Evolutionary conservation across 2,888 invertebrate species (phyloP), one percentile per base, ranked within the genome.

Genomic region (Lysandra coridon): DNA sequence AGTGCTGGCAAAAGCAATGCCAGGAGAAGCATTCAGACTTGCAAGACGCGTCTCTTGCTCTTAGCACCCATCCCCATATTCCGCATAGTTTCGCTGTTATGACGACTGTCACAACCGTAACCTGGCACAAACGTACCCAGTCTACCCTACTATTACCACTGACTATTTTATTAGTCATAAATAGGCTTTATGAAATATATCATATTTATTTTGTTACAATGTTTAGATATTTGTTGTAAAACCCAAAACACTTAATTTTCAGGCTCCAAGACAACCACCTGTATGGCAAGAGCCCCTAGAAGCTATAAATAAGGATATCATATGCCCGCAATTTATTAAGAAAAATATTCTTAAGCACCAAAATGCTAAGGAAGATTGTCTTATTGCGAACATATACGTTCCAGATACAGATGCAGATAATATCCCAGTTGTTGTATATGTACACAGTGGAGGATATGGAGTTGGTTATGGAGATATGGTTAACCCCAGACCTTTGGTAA

Each of bases 401-500:
- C 87, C 87, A 6, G 82, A 85, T n/a, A 85, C 83, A 30, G 79
- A 83, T 6, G 80, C 82, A 30, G 82, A 80, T 1, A 83, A 84
- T 30, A 78, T 85, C 4, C 89, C 94, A 4, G 95, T 95, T 0
- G 81, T 94, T 57, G 90, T 94, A 10, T 84, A 87, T 74, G 85
- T 95, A 2, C 95, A 95, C 76, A 93, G 93, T 23, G 95, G 94
- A 7, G 92, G 87, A 2, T 94, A 87, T 80, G 85, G 89, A 83
- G 69, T 86, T 1, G 94, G 93, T 2, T 85, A 80, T 62, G 90
- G 92, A 0, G 84, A 88, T 80, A 81, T 80, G 53, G 7, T 84
- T 0, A 83, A 84, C 62, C 85, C 85, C 3, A 86, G 83, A 49
- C 86, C 86, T 79, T 80, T 91, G 12, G 84, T 86, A 0, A 80